phyloP scores from a whole-genome alignment of 2,113 vertebrate genomes.

The Jacana jacana region DNA sequence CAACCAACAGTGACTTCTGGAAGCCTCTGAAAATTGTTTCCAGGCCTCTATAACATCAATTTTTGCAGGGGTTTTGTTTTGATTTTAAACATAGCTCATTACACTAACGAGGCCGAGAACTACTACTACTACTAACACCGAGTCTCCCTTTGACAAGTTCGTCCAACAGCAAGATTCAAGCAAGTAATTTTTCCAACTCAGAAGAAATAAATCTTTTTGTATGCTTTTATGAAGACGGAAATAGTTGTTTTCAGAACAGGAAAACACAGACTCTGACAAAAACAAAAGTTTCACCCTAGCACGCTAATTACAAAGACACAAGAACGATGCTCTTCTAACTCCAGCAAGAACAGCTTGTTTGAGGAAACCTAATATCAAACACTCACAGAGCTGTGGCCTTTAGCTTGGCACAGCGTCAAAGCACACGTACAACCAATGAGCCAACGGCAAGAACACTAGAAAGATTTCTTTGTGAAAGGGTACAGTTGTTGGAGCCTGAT shows the following conservation, averaged over 20 bases:
- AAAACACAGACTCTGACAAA: background rate
- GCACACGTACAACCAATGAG: background rate
- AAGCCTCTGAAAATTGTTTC: background rate
- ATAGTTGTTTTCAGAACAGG: background rate
- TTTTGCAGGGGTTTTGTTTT: background rate
- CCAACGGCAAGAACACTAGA: background rate
- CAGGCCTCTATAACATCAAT: rapidly evolving
- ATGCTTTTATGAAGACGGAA: background rate
- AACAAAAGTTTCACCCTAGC: background rate
- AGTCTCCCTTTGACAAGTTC: background rate
- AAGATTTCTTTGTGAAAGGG: background rate
- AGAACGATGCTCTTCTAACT: background rate
- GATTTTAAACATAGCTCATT: background rate
- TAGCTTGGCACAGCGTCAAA: background rate
- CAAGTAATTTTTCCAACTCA: background rate
- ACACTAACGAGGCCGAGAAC: background rate
- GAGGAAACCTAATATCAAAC: background rate
- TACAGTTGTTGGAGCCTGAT: background rate
- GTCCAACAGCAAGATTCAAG: background rate
- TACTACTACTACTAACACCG: too few relatives aligned
- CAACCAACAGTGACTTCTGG: background rate
- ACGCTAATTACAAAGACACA: background rate
- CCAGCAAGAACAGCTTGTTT: background rate
- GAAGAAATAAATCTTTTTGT: background rate
- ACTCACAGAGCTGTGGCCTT: background rate